Percentiles rank a stretch among this genome's conserved stretches.
These are phyloP conservation scores for Gobionotothen gibberifrons DNA, from an alignment of 2,797 vertebrate species.

Conservation along the genomic window DNA sequence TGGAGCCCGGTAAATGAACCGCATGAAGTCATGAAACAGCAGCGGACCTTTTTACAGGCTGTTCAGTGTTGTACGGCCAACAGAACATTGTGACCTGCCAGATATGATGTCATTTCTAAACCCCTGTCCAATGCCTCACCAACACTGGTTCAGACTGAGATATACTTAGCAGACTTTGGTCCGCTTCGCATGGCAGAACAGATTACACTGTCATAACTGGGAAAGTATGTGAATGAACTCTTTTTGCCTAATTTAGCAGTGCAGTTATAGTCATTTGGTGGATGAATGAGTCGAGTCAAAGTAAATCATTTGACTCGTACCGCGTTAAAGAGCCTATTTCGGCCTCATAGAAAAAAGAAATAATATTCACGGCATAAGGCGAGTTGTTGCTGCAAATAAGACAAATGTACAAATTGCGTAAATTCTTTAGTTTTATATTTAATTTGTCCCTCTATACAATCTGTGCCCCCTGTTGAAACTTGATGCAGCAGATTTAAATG, in stretches of 20 bases:
- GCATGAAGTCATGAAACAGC: slow-evolving; percentile 40
- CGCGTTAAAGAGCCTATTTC: no score
- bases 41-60: slow-evolving; percentile 23
- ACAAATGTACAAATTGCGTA: no score
- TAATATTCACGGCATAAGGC: no score
- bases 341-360: no score
- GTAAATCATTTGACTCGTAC: no score
- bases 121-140: slow-evolving; percentile 27
- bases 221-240: slow-evolving; percentile 5
- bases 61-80: slow-evolving; percentile 38
- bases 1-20: slow-evolving; percentile 45
- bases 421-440: no score
- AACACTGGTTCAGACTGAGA: slow-evolving; percentile 20
- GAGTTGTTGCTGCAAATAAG: no score
- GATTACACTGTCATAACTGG: slow-evolving; percentile 24
- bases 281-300: slow-evolving; percentile 1
- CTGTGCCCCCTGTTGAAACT: no score
- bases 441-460: no score
- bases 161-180: slow-evolving; percentile 37
- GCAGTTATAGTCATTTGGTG: slow-evolving; percentile 9
- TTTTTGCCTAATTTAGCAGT: slow-evolving; percentile 4
- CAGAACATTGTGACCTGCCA: slow-evolving; percentile 64
- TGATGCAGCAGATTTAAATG: no score
- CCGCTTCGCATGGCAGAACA: slow-evolving; percentile 37
- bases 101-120: slow-evolving; percentile 59